Percentiles rank a stretch among this genome's conserved stretches.
These are phyloP conservation scores for Drosophila kurseongensis DNA, from an alignment of 1,140 invertebrate species.

Conservation along the genomic window DNA sequence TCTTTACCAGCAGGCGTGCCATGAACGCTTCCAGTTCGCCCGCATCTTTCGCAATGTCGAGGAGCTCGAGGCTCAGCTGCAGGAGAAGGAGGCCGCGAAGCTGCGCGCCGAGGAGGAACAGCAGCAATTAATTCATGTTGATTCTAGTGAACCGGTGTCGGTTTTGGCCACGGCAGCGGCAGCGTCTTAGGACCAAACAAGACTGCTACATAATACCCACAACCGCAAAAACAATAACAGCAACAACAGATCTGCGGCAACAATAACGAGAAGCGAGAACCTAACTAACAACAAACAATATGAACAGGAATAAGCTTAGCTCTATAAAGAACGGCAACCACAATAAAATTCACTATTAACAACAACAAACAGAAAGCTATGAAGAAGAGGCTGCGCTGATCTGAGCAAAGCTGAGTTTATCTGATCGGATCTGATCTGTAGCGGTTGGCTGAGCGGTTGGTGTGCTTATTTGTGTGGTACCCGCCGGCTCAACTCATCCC, in stretches of 20 bases:
- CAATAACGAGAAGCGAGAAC: conserved; percentile 37
- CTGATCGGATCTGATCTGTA: neutral
- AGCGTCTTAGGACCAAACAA: conserved; percentile 63
- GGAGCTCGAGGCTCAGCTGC: conserved; percentile 71
- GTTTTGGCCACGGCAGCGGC: conserved; percentile 41
- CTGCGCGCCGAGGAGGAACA: conserved; percentile 69
- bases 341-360: conserved; percentile 55
- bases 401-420: conserved; percentile 4
- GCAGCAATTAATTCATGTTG: conserved; percentile 71
- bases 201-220: conserved; percentile 45
- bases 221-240: conserved; percentile 27
- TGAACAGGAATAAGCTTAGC: conserved; percentile 58
- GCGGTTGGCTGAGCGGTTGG: neutral
- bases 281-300: conserved; percentile 43
- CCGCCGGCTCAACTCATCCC: neutral
- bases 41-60: conserved; percentile 87
- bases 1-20: conserved; percentile 90
- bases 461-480: neutral
- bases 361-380: conserved; percentile 16
- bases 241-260: conserved; percentile 38
- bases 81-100: conserved; percentile 71
- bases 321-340: conserved; percentile 54
- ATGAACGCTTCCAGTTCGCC: conserved; percentile 90
- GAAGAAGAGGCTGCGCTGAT: conserved; percentile 20
- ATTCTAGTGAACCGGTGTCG: conserved; percentile 53